A percentile compares a stretch with the other conserved stretches of the same genome.
Evolutionary conservation across 2,888 invertebrate genomes (phyloP).

Genomic region (Trypoxylon attenuatum): DNA sequence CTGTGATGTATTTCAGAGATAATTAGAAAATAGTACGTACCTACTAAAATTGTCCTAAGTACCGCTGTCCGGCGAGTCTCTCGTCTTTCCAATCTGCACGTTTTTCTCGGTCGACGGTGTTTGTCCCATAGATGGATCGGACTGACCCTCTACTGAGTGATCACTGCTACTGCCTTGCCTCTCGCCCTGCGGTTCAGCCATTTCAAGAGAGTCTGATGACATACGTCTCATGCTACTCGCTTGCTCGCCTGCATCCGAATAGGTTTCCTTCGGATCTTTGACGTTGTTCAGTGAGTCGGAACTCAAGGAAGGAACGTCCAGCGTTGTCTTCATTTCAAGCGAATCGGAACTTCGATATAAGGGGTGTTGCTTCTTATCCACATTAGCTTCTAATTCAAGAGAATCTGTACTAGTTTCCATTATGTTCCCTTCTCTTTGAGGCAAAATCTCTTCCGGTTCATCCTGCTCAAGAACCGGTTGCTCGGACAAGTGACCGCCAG

Average conservation of each 20-base stretch:
- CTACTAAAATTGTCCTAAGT: conserved; percentile 56
- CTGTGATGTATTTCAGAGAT: too few relatives aligned
- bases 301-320: conserved; percentile 71
- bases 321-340: conserved; percentile 79
- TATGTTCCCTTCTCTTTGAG: conserved; percentile 71
- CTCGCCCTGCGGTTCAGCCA: conserved; percentile 63
- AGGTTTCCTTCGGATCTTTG: conserved; percentile 60
- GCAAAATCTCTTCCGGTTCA: conserved; percentile 37
- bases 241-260: conserved; percentile 53
- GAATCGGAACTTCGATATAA: conserved; percentile 82
- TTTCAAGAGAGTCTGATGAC: conserved; percentile 71
- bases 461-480: conserved; percentile 24
- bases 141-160: conserved; percentile 45
- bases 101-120: conserved; percentile 48
- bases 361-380: conserved; percentile 73
- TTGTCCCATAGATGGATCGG: conserved; percentile 50
- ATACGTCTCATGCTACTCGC: conserved; percentile 65
- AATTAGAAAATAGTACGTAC: conserved; percentile 24
- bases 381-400: conserved; percentile 76
- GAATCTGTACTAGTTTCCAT: conserved; percentile 81
- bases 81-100: conserved; percentile 56
- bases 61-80: conserved; percentile 55
- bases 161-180: conserved; percentile 43
- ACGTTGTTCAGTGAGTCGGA: conserved; percentile 72
- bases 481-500: conserved; percentile 8